Percentiles rank a stretch among this genome's conserved stretches.
These are phyloP conservation scores for Sinocyclocheilus rhinocerous DNA, from an alignment of 2,113 vertebrate species.

Conservation along the genomic window DNA sequence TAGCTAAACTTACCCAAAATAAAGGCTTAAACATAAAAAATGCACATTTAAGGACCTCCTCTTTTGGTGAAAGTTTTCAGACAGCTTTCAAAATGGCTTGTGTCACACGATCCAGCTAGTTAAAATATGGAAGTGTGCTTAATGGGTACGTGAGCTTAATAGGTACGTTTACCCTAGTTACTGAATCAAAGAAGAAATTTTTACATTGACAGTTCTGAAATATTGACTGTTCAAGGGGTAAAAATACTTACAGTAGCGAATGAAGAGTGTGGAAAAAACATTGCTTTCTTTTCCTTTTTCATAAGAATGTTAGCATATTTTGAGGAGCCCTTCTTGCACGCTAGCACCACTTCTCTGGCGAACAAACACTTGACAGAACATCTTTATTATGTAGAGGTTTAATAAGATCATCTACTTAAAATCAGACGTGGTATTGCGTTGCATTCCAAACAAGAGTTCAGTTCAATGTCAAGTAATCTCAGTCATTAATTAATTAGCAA, in stretches of 20 bases:
- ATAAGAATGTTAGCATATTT: neutral
- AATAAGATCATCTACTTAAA: neutral
- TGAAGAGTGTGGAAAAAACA: neutral
- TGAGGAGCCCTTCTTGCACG: neutral
- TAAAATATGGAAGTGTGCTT: too few species aligned
- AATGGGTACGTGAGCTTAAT: too few species aligned
- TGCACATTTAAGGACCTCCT: too few species aligned
- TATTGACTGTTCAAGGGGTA: neutral
- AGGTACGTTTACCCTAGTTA: too few species aligned
- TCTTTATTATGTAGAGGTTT: neutral
- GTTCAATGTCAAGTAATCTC: conserved; percentile 13
- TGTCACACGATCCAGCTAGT: too few species aligned
- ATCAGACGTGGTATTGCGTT: neutral
- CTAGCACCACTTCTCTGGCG: neutral
- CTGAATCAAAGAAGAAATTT: neutral
- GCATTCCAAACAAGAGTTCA: neutral
- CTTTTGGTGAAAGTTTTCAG: too few species aligned
- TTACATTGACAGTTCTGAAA: neutral
- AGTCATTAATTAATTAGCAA: conserved; percentile 2
- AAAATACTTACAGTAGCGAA: neutral
- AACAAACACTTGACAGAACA: conserved; percentile 9
- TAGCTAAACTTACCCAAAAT: too few species aligned
- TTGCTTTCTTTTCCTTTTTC: neutral
- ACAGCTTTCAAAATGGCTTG: too few species aligned
- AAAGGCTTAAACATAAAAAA: too few species aligned